phyloP scores from a whole-genome alignment of 2,113 vertebrate species.

The Brachyhypopomus gauderio region DNA sequence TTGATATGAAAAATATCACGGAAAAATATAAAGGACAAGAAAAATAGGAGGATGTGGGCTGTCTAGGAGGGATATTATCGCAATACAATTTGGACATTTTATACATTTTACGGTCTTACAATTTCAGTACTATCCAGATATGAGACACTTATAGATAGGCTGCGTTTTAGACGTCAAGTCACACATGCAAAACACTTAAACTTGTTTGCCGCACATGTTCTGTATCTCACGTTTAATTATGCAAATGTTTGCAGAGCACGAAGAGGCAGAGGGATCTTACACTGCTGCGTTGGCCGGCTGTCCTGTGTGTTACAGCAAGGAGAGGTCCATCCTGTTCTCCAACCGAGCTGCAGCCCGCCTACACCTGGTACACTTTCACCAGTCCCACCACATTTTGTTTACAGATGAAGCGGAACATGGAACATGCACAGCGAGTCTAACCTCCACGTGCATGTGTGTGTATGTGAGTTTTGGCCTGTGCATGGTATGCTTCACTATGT shows the following conservation, averaged over 20 bases:
- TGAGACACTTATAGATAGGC: too few species aligned
- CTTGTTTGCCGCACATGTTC: neutral
- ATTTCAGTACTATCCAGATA: neutral
- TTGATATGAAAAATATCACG: too few species aligned
- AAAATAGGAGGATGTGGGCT: too few species aligned
- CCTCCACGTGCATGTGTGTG: too few species aligned
- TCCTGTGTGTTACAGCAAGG: constrained; percentile 81
- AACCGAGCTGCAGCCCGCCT: constrained; percentile 87
- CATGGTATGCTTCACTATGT: too few species aligned
- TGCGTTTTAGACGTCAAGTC: too few species aligned
- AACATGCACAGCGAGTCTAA: too few species aligned
- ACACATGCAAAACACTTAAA: neutral
- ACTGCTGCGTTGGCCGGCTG: constrained; percentile 77
- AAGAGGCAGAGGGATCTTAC: constrained; percentile 80
- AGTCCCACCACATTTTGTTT: neutral
- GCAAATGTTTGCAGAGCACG: constrained; percentile 72
- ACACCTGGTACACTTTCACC: constrained; percentile 77
- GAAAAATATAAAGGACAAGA: too few species aligned
- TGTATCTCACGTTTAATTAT: neutral
- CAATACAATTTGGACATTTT: too few species aligned
- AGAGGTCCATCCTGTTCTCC: constrained; percentile 84
- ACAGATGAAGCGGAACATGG: neutral
- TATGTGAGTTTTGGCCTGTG: too few species aligned
- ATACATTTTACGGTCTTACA: too few species aligned
- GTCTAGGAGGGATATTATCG: too few species aligned